These are phyloP conservation scores for Aythya fuligula DNA, from an alignment of 2,797 vertebrate species.

Conservation along the genomic window DNA sequence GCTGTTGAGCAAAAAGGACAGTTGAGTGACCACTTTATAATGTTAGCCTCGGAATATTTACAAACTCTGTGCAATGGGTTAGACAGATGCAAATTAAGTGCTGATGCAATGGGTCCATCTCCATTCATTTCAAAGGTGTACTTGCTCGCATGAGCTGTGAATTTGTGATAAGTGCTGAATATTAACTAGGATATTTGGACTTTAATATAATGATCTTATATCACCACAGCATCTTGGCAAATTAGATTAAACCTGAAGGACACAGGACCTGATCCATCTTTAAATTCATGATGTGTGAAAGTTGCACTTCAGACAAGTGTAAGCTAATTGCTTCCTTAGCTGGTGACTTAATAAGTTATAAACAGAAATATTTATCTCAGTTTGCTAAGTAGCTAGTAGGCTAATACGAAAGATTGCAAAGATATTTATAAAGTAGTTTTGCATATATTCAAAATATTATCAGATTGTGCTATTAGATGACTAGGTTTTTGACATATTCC, in stretches of 20 bases:
- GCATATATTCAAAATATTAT: slow-evolving; percentile 10
- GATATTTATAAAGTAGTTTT: neutral
- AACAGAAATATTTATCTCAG: slow-evolving; percentile 61
- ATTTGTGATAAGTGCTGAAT: slow-evolving; percentile 9
- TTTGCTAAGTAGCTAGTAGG: slow-evolving; percentile 43
- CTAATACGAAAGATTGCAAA: neutral
- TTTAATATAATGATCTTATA: slow-evolving; percentile 26
- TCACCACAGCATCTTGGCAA: slow-evolving; percentile 3
- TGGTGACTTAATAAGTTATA: slow-evolving; percentile 69
- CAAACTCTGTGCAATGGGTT: neutral
- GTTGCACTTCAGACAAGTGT: slow-evolving; percentile 59
- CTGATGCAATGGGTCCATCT: neutral
- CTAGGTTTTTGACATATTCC: neutral
- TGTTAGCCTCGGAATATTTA: neutral
- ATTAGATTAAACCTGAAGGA: slow-evolving; percentile 66
- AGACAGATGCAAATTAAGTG: neutral
- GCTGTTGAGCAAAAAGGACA: neutral
- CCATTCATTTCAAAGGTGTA: neutral
- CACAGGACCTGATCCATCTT: slow-evolving; percentile 35
- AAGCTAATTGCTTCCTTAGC: slow-evolving; percentile 72
- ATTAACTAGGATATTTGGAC: slow-evolving; percentile 27
- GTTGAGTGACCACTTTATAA: neutral
- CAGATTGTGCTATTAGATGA: neutral
- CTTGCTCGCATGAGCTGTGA: neutral
- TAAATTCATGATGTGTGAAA: slow-evolving; percentile 70